These are phyloP conservation scores for Camponotus pennsylvanicus DNA, from an alignment of 1,140 invertebrate species.

Conservation along the genomic window DNA sequence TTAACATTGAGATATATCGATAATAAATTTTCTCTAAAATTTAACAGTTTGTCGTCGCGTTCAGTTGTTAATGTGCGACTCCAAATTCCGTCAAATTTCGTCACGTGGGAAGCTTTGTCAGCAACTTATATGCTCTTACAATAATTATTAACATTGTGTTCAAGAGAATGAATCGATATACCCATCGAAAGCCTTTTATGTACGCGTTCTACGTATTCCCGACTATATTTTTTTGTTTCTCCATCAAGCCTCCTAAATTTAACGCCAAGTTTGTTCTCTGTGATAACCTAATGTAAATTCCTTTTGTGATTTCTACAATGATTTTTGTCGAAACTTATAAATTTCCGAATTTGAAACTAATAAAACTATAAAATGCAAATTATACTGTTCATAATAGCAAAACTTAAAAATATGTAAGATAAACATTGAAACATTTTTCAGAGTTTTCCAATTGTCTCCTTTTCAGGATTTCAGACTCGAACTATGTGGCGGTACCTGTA, in stretches of 20 bases:
- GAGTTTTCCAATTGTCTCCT: slow-evolving; percentile 11
- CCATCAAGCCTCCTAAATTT: slow-evolving; percentile 75
- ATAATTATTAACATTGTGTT: slow-evolving; percentile 79
- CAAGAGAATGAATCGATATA: slow-evolving; percentile 80
- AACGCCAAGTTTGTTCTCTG: slow-evolving; percentile 68
- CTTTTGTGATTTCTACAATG: not conserved
- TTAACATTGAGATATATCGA: slow-evolving; percentile 80
- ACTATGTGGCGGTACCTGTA: slow-evolving; percentile 47
- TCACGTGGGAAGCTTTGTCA: slow-evolving; percentile 81
- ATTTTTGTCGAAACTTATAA: not conserved
- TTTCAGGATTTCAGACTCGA: slow-evolving; percentile 18
- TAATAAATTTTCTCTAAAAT: slow-evolving; percentile 79
- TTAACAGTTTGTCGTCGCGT: slow-evolving; percentile 57
- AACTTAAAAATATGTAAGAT: slow-evolving; percentile 36
- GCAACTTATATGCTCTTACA: slow-evolving; percentile 75
- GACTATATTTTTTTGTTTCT: slow-evolving; percentile 68
- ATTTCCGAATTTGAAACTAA: not conserved
- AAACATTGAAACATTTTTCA: not conserved
- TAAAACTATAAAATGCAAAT: not conserved
- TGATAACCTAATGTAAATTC: slow-evolving; percentile 10
- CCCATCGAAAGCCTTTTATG: slow-evolving; percentile 73
- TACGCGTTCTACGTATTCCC: slow-evolving; percentile 75
- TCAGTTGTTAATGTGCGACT: slow-evolving; percentile 43
- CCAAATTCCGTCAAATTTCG: slow-evolving; percentile 64
- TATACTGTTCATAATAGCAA: not conserved